phyloP scores from a whole-genome alignment of 2,888 invertebrate species.

The Lymantria monacha region DNA sequence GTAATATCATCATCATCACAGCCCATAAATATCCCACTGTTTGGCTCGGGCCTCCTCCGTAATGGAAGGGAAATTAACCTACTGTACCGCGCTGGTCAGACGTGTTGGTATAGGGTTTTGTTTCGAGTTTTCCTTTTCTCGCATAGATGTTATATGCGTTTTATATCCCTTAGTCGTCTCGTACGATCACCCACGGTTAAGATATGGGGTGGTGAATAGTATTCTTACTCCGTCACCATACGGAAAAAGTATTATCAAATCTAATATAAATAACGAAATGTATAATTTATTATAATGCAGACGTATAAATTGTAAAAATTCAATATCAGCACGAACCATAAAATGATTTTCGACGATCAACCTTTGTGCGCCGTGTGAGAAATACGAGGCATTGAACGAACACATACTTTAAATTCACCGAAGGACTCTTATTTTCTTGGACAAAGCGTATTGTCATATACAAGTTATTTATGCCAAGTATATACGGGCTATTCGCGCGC shows the following conservation, averaged over 20 bases:
- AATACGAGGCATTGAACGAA: conserved; percentile 55
- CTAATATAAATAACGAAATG: neutral
- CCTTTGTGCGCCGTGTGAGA: conserved; percentile 59
- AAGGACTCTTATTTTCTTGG: conserved; percentile 49
- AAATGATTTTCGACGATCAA: conserved; percentile 60
- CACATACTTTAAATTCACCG: conserved; percentile 61
- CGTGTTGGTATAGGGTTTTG: no score
- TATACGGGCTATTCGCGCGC: conserved; percentile 34
- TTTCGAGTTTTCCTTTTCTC: no score
- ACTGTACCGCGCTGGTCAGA: no score
- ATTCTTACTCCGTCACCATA: no score
- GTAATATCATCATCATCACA: no score
- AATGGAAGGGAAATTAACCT: no score
- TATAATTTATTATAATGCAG: conserved; percentile 44
- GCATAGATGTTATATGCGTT: no score
- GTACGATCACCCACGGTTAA: no score
- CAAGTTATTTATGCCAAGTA: conserved; percentile 33
- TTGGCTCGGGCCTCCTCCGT: no score
- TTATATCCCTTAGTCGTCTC: no score
- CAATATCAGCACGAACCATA: conserved; percentile 62
- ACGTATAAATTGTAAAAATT: conserved; percentile 62
- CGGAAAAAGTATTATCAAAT: neutral
- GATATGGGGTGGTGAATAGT: no score
- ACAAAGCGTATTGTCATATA: conserved; percentile 43
- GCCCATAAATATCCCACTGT: no score